Evolutionary conservation across 2,797 vertebrate species (phyloP), one percentile per base, ranked within the genome.

Genomic region (Silurus aristotelis): DNA sequence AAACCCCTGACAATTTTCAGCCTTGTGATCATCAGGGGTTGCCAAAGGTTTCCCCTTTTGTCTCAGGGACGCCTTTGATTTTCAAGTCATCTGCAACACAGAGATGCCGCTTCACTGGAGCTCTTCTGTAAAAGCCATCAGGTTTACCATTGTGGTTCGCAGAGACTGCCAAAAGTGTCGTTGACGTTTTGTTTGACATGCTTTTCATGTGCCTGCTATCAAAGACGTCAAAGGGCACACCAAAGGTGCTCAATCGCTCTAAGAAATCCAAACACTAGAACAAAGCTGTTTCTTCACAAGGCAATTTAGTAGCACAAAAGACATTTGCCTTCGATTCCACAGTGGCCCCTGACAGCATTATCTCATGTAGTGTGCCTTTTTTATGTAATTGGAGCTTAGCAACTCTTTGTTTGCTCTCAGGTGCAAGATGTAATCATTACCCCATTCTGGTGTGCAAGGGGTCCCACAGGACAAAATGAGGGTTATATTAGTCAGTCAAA

Each of bases 21-120:
- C 13, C 43, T 48, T 64, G 22, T 48, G 60, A 67, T 52, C 78
- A 80, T 25, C 15, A 22, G 38, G 63, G 78, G 78, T 27, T 78
- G 76, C 58, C 58, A 63, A 61, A 78, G 31, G 77, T 79, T 14
- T 31, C 58, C 2, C 58, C 20, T 38, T 79, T 79, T 63, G 58
- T 63, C 27, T 63, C 6, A 43, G 31, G 43, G 58, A 73, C n/a
- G 56, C 58, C 58, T 83, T 83, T 73, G 71, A 83, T 83, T 73
- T 83, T 64, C 25, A 48, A 63, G 10, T 25, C 61, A 76, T 55
- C 12, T 52, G 43, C 60, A 83, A 66, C n/a, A 56, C 71, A 31
- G 38, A 31, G 46, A 83, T 52, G n/a, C 55, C n/a, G 27, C 70
- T 73, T 83, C 56, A 83, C 70, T 75, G 56, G 48, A 73, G 68